A percentile compares a stretch with the other conserved stretches of the same genome.
Conservation (phyloP, 2,113 vertebrate species). For the Lontra canadensis region DNA sequence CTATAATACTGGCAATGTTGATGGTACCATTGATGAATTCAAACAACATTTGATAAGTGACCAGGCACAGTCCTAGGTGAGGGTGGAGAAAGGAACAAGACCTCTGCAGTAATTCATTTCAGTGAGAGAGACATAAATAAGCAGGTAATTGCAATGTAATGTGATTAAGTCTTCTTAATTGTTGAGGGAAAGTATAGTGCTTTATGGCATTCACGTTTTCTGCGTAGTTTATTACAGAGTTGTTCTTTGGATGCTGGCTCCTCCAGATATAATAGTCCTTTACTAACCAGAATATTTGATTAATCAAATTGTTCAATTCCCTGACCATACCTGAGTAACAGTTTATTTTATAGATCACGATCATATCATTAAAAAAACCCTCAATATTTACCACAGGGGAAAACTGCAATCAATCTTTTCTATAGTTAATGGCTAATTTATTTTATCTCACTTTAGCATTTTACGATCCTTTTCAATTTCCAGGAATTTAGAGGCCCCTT, state of each 20-base stretch:
- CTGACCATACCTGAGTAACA: not conserved
- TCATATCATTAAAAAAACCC: not conserved
- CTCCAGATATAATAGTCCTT: not conserved
- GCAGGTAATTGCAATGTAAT: not conserved
- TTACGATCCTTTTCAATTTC: slow-evolving; percentile 65
- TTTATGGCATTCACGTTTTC: not conserved
- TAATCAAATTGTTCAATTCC: slow-evolving; percentile 27
- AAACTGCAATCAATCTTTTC: slow-evolving; percentile 25
- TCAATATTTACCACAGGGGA: slow-evolving; percentile 41
- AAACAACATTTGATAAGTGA: not conserved
- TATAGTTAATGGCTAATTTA: slow-evolving; percentile 65
- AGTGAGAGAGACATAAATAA: not conserved
- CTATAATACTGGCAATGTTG: not conserved
- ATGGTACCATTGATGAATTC: not conserved
- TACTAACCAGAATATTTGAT: slow-evolving; percentile 24
- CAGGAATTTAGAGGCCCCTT: slow-evolving; percentile 54
- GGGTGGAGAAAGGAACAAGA: not conserved
- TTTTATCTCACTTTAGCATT: slow-evolving; percentile 59
- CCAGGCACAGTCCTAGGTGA: not conserved
- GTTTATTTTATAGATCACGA: slow-evolving; percentile 43
- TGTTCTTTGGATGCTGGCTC: slow-evolving; percentile 13
- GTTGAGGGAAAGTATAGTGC: not conserved
- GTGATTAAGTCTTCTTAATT: slow-evolving; percentile 38
- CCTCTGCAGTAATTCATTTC: not conserved
- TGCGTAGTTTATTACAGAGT: not conserved